These are phyloP conservation scores for Spodoptera littoralis DNA, from an alignment of 2,888 invertebrate species.

Conservation along the genomic window DNA sequence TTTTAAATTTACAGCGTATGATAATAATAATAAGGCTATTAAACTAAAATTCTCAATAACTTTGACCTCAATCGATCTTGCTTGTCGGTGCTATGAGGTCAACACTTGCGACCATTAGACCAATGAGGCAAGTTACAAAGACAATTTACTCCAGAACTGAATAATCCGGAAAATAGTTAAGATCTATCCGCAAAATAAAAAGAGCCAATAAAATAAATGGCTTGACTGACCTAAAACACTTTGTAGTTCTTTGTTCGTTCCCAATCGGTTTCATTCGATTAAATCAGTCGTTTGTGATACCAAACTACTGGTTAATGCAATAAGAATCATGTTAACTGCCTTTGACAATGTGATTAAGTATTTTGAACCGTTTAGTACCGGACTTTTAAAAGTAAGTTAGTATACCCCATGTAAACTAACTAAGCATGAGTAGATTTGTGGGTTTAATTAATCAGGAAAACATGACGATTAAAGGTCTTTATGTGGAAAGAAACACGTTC, in stretches of 20 bases:
- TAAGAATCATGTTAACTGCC: constrained; percentile 38
- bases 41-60: too few species aligned
- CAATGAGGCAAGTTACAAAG: too few species aligned
- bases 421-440: neutral
- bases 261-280: constrained; percentile 43
- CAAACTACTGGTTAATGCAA: constrained; percentile 38
- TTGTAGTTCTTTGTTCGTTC: constrained; percentile 30
- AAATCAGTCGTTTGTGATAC: constrained; percentile 34
- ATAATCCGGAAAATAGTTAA: neutral
- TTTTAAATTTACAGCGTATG: too few species aligned
- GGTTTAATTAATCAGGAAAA: too few species aligned
- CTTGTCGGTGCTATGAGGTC: too few species aligned
- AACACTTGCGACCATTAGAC: too few species aligned
- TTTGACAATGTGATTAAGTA: constrained; percentile 41
- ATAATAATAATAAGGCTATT: too few species aligned
- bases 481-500: neutral
- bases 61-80: too few species aligned
- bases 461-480: neutral
- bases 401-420: too few species aligned
- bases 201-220: constrained; percentile 35
- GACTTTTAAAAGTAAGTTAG: too few species aligned
- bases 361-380: constrained; percentile 12
- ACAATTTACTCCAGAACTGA: too few species aligned
- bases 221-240: constrained; percentile 29
- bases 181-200: constrained; percentile 5